These are phyloP conservation scores for Apostichopus japonicus DNA, from an alignment of 35 echinoderm and acorn worm species.

Conservation along the genomic window DNA sequence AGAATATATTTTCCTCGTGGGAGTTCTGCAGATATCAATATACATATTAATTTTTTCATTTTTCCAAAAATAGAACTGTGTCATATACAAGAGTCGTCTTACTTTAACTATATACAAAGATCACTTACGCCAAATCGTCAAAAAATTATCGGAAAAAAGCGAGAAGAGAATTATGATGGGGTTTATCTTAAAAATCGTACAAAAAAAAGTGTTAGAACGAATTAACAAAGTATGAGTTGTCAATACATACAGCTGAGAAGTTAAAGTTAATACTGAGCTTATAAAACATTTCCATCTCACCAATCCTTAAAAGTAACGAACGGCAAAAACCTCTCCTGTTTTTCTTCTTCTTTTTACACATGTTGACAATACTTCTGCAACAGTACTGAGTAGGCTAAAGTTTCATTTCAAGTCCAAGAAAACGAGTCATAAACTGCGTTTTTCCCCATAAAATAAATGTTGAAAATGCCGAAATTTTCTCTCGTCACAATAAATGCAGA, in stretches of 20 bases:
- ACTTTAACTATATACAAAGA: background rate
- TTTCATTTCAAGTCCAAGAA: too few relatives aligned
- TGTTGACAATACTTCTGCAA: too few relatives aligned
- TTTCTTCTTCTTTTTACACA: too few relatives aligned
- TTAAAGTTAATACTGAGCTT: background rate
- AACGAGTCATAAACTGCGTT: too few relatives aligned
- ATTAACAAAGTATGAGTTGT: background rate
- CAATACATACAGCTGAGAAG: background rate
- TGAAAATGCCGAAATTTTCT: too few relatives aligned
- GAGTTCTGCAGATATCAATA: slow-evolving; percentile 27
- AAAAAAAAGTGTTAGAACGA: background rate
- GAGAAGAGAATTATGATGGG: background rate
- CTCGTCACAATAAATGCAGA: too few relatives aligned
- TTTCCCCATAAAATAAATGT: too few relatives aligned
- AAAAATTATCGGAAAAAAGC: background rate
- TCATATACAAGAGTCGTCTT: slow-evolving; percentile 19
- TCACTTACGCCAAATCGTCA: background rate
- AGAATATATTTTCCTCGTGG: slow-evolving; percentile 28
- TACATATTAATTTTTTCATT: slow-evolving; percentile 19
- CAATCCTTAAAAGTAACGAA: too few relatives aligned
- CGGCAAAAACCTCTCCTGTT: too few relatives aligned
- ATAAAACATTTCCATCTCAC: background rate
- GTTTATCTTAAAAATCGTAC: background rate
- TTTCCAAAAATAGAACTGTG: slow-evolving; percentile 20
- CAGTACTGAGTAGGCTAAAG: too few relatives aligned